phyloP scores from a whole-genome alignment of 2,888 invertebrate species.

The Parasteatoda lunata region DNA sequence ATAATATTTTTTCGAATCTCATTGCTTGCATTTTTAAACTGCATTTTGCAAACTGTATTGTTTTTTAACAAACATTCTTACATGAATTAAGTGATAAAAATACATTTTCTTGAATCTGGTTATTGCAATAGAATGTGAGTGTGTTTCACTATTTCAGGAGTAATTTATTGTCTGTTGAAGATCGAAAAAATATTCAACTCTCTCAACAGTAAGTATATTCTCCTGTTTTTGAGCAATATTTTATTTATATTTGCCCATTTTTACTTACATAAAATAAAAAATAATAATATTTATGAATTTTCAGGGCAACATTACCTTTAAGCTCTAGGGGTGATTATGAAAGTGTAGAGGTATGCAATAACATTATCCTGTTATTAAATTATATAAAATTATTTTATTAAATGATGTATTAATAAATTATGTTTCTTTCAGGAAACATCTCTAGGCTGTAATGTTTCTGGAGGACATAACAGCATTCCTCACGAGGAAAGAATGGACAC shows the following conservation, averaged over 20 bases:
- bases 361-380: too few species aligned
- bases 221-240: not conserved
- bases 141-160: not conserved
- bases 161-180: conserved; percentile 34
- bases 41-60: too few species aligned
- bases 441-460: conserved; percentile 17
- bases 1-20: too few species aligned
- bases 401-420: not conserved
- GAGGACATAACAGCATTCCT: conserved; percentile 20
- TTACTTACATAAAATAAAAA: not conserved
- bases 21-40: too few species aligned
- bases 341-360: conserved; percentile 27
- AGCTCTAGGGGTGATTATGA: conserved; percentile 37
- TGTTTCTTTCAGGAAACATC: conserved; percentile 4
- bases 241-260: not conserved
- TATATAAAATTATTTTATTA: not conserved
- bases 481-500: conserved; percentile 41
- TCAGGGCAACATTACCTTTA: conserved; percentile 52
- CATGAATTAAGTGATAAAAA: too few species aligned
- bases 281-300: not conserved
- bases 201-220: conserved; percentile 61
- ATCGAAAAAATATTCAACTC: conserved; percentile 53
- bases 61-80: too few species aligned
- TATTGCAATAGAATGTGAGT: too few species aligned
- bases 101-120: too few species aligned